Base-by-base conservation (phyloP, 2,113 vertebrate genomes). In the Dryoscopus gambensis region DNA sequence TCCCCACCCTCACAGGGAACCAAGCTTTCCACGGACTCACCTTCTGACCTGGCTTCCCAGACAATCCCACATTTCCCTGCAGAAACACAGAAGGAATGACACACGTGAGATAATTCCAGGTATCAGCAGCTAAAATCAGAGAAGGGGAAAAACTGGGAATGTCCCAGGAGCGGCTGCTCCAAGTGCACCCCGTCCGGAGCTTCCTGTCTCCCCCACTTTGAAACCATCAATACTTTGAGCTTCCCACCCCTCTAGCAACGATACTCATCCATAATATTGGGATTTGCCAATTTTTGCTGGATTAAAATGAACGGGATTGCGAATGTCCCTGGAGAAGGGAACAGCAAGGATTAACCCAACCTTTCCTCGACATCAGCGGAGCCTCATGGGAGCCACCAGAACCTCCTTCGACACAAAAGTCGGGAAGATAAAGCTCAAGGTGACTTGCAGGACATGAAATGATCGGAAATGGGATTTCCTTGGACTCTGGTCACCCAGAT, bases 31-130 rank as follows among this genome's bases (percentile, higher is more conserved):
- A 18, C 0, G 8, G 49, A 75, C 97, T 98, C 95, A 99, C 99
- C 97, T 99, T 99, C 90, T 97, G 98, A n/a, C 99, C 99, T 28
- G 98, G 98, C 93, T 98, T 99, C 74, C 99, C 99, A 55, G 99
- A 99, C 89, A 99, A 98, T 74, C 99, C 99, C 82, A 99, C 98
- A 53, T 99, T 99, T 79, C 99, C 99, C 99, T 99, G 94, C 30
- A 28, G 88, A 87, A 93, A 95, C 40, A 95, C 25, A 84, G 37
- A 89, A 82, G 64, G 20, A 68, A 52, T 1, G 28, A 75, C 6
- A 39, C 8, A 13, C 13, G 47, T 7, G 1, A 56, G 8, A 7
- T 2, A 31, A 27, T 16, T 59, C 78, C 30, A 28, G n/a, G 50
- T 28, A 8, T 13, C 22, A 25, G 77, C 52, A 55, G 60, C 12